Conservation (phyloP, 2,888 invertebrate genomes). For the Rhyacophila evoluta region DNA sequence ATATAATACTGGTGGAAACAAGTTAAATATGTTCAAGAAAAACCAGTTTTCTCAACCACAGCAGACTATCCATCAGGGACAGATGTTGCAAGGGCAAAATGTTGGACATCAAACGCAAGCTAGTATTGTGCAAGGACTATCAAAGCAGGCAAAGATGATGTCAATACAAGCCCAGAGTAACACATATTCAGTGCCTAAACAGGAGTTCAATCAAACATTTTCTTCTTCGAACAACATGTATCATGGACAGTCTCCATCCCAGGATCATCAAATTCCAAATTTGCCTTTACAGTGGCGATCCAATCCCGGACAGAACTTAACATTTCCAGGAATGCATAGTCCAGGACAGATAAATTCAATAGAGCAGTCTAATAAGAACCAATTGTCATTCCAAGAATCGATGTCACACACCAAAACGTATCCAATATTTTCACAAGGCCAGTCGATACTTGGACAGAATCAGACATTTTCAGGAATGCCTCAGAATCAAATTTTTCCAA, state of each 20-base stretch:
- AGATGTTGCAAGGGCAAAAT: neutral
- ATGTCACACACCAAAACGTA: neutral
- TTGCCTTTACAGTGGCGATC: neutral
- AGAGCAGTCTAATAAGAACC: neutral
- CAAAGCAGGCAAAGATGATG: neutral
- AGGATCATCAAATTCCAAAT: neutral
- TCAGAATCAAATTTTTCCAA: constrained; percentile 27
- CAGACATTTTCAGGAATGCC: constrained; percentile 1
- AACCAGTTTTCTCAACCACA: neutral
- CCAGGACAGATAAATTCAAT: neutral
- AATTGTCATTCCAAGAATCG: neutral
- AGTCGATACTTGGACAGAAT: neutral
- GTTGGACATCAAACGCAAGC: neutral
- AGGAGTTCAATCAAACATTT: neutral
- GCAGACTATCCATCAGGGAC: neutral
- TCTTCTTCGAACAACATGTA: too few relatives aligned
- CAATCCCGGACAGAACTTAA: neutral
- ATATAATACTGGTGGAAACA: constrained; percentile 25
- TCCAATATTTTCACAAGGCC: neutral
- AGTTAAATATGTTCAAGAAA: neutral
- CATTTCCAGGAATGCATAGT: neutral
- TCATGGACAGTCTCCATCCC: neutral
- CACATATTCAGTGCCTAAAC: neutral
- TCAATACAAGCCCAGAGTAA: neutral
- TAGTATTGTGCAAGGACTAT: neutral